phyloP scores from a whole-genome alignment of 2,888 invertebrate species.

The Girardia tigrina region DNA sequence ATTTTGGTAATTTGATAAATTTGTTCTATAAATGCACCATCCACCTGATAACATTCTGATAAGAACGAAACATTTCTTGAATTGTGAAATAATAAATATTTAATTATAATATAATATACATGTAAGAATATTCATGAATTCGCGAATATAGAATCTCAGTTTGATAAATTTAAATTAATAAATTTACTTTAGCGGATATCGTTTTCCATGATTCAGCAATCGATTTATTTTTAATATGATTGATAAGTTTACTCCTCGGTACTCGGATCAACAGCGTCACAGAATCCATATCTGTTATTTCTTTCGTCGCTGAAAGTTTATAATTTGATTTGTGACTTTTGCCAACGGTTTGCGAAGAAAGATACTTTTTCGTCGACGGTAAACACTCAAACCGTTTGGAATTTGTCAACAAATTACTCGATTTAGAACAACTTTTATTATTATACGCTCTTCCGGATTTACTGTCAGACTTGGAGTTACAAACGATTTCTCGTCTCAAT shows the following conservation, averaged over 20 bases:
- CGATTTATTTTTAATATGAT: not conserved
- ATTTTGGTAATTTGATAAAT: no score
- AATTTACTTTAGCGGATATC: not conserved
- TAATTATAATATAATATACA: no score
- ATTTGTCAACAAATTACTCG: not conserved
- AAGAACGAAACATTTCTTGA: no score
- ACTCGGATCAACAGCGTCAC: not conserved
- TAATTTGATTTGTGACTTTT: not conserved
- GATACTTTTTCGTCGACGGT: not conserved
- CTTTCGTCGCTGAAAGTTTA: not conserved
- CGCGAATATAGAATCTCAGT: no score
- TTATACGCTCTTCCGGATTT: not conserved
- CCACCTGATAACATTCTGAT: no score
- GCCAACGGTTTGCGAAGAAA: not conserved
- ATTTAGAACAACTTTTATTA: not conserved
- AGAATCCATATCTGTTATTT: not conserved
- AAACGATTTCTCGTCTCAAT: not conserved
- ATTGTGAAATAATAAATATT: no score
- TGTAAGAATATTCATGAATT: no score
- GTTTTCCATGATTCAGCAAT: not conserved
- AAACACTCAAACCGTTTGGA: not conserved
- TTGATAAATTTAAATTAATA: no score
- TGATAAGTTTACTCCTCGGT: not conserved
- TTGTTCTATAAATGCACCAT: no score
- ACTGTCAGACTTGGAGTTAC: not conserved